These are phyloP conservation scores for Falco naumanni DNA, from an alignment of 2,797 vertebrate species.

Conservation along the genomic window DNA sequence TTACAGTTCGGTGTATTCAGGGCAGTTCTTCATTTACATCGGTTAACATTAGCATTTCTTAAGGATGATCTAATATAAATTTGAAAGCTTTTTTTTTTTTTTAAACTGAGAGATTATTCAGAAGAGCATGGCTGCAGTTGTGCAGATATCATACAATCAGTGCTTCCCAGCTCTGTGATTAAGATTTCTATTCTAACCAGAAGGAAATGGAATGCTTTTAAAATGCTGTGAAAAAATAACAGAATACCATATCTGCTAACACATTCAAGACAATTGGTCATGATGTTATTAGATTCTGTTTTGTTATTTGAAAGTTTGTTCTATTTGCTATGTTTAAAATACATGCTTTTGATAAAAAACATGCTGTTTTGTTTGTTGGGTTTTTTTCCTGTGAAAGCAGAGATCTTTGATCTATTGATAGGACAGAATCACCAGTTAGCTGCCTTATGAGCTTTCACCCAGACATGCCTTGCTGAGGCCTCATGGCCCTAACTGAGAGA, in stretches of 20 bases:
- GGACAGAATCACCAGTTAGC: neutral
- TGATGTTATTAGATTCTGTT: neutral
- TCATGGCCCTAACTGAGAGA: neutral
- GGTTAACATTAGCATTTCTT: slow-evolving; percentile 33
- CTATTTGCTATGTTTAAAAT: neutral
- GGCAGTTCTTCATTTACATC: slow-evolving; percentile 13
- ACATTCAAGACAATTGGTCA: neutral
- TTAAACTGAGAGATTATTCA: neutral
- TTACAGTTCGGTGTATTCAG: neutral
- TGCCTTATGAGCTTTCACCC: neutral
- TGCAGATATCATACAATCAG: neutral
- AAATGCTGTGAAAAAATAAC: slow-evolving; percentile 2
- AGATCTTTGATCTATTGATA: neutral
- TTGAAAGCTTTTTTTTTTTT: neutral
- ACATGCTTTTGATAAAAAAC: neutral
- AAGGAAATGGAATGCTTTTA: neutral
- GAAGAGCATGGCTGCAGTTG: neutral
- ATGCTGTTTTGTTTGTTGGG: neutral
- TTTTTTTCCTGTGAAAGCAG: neutral
- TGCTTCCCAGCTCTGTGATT: neutral
- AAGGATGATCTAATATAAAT: slow-evolving; percentile 6
- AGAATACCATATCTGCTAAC: neutral
- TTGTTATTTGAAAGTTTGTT: neutral
- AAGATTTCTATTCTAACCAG: slow-evolving; percentile 19
- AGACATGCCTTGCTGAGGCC: neutral